A percentile compares a stretch with the other conserved stretches of the same genome.
Conservation (phyloP, 2,888 invertebrate species). For the Andrena praecox region DNA sequence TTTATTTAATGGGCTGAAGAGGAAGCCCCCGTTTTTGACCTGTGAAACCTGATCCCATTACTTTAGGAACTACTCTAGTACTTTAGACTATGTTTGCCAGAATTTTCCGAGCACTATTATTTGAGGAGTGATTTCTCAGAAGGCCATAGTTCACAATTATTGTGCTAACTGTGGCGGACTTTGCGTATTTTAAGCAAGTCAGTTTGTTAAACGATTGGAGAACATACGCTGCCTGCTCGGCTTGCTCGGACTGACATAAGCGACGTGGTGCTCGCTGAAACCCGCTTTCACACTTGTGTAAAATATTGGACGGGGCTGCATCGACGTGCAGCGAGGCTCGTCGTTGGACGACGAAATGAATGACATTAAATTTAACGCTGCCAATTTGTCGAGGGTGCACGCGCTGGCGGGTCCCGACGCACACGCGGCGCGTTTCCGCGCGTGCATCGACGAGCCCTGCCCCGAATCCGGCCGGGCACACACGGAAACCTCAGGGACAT, state of each 20-base stretch:
- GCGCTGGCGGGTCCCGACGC: slow-evolving; percentile 43
- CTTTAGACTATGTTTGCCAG: no score
- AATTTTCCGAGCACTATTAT: no score
- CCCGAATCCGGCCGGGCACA: not conserved
- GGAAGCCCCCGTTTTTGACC: slow-evolving; percentile 15
- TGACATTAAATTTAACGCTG: slow-evolving; percentile 81
- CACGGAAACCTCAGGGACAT: slow-evolving; percentile 35
- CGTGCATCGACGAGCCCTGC: slow-evolving; percentile 25
- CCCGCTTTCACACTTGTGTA: slow-evolving; percentile 53
- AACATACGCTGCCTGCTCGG: no score
- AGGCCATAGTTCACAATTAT: no score
- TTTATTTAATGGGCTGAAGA: slow-evolving; percentile 31
- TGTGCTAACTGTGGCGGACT: no score
- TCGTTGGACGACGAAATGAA: slow-evolving; percentile 70
- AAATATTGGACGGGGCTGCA: slow-evolving; percentile 41
- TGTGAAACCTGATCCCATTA: not conserved
- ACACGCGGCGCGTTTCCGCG: slow-evolving; percentile 41
- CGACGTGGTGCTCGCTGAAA: not conserved
- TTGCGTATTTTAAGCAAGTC: no score
- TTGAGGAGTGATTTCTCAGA: no score
- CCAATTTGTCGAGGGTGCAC: slow-evolving; percentile 77
- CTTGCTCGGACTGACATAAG: no score
- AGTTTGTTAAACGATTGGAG: no score
- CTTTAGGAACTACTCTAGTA: not conserved
- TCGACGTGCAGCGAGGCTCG: slow-evolving; percentile 27